A percentile compares a stretch with the other conserved stretches of the same genome.
Conservation (phyloP, 1,140 invertebrate species). For the Stratiolaelaps scimitus region DNA sequence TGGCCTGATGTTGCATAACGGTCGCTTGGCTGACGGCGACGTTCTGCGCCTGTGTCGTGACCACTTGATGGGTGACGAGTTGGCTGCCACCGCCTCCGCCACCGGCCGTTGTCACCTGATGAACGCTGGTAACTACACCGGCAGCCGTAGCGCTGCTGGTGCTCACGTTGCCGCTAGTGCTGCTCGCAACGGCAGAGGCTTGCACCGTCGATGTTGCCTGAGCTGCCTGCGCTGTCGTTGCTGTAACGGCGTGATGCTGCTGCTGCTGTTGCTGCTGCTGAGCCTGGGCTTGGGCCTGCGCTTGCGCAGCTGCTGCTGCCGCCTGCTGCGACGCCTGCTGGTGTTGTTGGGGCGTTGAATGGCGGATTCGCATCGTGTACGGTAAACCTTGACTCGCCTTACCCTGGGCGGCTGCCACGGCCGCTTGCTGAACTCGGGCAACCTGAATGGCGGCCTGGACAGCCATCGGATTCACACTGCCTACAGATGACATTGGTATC, state of each 20-base stretch:
- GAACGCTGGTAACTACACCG: not conserved
- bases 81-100: not conserved
- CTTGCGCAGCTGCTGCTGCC: constrained; percentile 45
- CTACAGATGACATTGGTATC: constrained; percentile 6
- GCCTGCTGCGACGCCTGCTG: constrained; percentile 29
- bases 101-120: not conserved
- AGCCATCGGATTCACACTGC: constrained; percentile 34
- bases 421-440: constrained; percentile 28
- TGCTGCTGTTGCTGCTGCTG: constrained; percentile 56
- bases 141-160: not conserved
- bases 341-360: constrained; percentile 40
- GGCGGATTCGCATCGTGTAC: constrained; percentile 28
- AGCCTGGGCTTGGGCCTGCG: constrained; percentile 52
- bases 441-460: constrained; percentile 26
- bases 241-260: constrained; percentile 6
- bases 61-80: not conserved
- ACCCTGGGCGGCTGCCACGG: constrained; percentile 23
- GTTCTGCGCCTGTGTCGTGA: not conserved
- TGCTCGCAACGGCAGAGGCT: not conserved
- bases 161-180: not conserved
- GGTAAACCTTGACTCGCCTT: constrained; percentile 1
- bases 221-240: constrained; percentile 6
- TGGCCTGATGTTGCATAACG: constrained; percentile 7
- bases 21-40: not conserved
- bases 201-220: not conserved